Evolutionary conservation across 2,113 vertebrate species (phyloP).

Genomic region (Pica pica): DNA sequence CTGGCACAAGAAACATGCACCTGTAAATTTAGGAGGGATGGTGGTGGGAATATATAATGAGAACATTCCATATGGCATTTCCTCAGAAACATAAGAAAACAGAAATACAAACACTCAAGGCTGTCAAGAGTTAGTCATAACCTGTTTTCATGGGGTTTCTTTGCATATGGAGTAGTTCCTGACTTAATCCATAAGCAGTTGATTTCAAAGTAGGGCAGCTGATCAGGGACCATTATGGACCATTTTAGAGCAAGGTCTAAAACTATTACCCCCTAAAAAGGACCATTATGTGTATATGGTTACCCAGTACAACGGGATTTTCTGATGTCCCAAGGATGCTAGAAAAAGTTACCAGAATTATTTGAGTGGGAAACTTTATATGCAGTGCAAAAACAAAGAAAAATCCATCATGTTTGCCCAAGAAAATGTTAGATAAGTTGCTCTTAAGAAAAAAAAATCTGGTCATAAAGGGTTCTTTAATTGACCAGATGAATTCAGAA

Average conservation of each 20-base stretch:
- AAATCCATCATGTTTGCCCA: neutral
- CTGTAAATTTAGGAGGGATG: neutral
- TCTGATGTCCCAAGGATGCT: neutral
- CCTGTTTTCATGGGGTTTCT: neutral
- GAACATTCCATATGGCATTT: neutral
- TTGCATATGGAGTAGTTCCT: neutral
- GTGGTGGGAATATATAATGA: neutral
- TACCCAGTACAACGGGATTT: neutral
- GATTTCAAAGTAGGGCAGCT: neutral
- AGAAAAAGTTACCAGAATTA: neutral
- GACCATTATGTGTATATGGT: neutral
- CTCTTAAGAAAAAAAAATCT: neutral
- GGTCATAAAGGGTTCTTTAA: neutral
- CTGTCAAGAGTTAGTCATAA: neutral
- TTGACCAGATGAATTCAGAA: neutral
- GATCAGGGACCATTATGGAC: neutral
- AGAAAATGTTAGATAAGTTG: neutral
- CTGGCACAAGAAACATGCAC: neutral
- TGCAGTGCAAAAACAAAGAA: neutral
- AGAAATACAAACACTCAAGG: neutral
- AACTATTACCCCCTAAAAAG: neutral
- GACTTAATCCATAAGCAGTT: neutral
- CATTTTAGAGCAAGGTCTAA: neutral
- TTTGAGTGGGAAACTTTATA: neutral
- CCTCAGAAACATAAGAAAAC: neutral